Evolutionary conservation across 2,888 invertebrate genomes (phyloP), one percentile per base, ranked within the genome.

Genomic region (Idaea dimidiata): DNA sequence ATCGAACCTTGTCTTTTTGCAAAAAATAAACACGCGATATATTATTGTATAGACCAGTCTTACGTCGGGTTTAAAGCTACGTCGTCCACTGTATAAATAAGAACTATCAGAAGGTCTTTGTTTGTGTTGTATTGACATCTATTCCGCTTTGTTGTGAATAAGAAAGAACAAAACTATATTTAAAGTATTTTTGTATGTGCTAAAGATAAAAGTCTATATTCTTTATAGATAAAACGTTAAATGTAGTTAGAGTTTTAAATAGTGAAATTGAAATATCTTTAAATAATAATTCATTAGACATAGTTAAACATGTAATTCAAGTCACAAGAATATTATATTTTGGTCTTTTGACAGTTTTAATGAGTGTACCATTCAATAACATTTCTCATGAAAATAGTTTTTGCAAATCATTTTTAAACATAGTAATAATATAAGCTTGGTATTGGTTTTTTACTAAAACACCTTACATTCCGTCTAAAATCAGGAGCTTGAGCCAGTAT

Each of bases 381-480:
- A 43, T 24, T 24, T 24, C 24, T 24, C 43, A 43, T 43, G 14
- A 43, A 43, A 10, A 43, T 43, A 10, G 43, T 43, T 7, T 43
- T 43, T 43, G 10, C 14, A 43, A 43, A 43, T 43, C 43, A 43
- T 43, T 33, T 7, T 33, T 33, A 10, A 33, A 33, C 43, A 14
- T 43, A 7, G 6, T 32, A 32, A 43, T 14, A 43, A 43, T 6
- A 43, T 43, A 43, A 10, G 43, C 43, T 43, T 43, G 10, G 14
- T 43, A 43, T 43, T 43, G 43, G 43, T 43, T 43, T 43, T 33
- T 7, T 43, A 43, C 10, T 43, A 43, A 10, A 43, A 43, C 43
- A 43, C 43, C 43, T 43, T 43, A 43, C 43, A 43, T 43, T 43
- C 43, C 43, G 43, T 43, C 43, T 43, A 43, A 43, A 43, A 43